Evolutionary conservation across 2,888 invertebrate genomes (phyloP).

Genomic region (Melinaea marsaeus): DNA sequence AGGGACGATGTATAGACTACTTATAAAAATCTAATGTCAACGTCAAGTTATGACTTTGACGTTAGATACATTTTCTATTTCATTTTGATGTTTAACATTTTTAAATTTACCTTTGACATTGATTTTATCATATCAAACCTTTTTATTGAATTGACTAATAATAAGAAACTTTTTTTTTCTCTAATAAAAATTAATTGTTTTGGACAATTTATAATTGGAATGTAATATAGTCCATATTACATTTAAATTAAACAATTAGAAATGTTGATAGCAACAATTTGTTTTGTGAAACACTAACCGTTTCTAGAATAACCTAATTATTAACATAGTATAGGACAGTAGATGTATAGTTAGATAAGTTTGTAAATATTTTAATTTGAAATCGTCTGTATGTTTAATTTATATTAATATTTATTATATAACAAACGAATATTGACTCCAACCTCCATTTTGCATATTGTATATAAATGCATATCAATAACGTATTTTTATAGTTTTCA

Average conservation of each 20-base stretch:
- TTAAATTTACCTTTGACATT: background rate
- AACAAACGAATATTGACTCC: background rate
- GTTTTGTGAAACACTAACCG: too few relatives aligned
- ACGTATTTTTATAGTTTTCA: too few relatives aligned
- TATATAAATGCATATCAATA: too few relatives aligned
- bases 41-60: background rate
- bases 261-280: too few relatives aligned
- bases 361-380: background rate
- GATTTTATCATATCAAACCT: too few relatives aligned
- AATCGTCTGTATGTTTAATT: background rate
- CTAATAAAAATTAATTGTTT: too few relatives aligned
- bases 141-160: too few relatives aligned
- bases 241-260: too few relatives aligned
- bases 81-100: background rate
- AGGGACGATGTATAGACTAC: constrained; percentile 50
- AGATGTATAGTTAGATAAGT: constrained; percentile 5
- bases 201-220: too few relatives aligned
- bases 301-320: background rate
- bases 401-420: background rate
- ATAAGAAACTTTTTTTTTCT: too few relatives aligned
- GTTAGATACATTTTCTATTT: background rate
- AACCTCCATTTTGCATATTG: too few relatives aligned
- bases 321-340: background rate
- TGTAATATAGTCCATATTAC: too few relatives aligned
- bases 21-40: background rate